Base-by-base conservation (phyloP, 1,140 invertebrate genomes). In the Cotesia chilonis region DNA sequence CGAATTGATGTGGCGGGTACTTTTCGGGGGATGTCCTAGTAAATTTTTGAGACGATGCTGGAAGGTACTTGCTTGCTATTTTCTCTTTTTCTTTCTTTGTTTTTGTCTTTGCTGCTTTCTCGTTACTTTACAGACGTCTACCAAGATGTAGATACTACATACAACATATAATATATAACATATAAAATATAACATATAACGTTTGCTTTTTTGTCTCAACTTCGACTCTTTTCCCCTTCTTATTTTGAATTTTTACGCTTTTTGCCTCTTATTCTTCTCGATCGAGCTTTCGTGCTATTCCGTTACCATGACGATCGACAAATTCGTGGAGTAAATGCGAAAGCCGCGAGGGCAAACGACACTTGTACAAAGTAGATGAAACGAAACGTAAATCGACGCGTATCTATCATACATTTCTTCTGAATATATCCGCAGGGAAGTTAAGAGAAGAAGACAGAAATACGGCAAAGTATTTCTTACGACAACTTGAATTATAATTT, bases 1-100 rank as follows among this genome's bases (percentile, higher is more conserved):
- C 12, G 51, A 65, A 72, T 72, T 67, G 63, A 72, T 72, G 70
- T 67, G 63, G 52, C 64, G 17, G 51, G 52, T 37, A 72, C 63
- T 72, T 71, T 72, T 73, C 55, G 41, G 36, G 28, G 4, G 54
- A 17, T 65, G 47, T 47, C 35, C 47, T 38, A 69, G 7, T 68
- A 65, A 68, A 68, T 73, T 73, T 67, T 65, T 36, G 54, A 69
- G 17, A 54, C 51, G 20, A 60, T 67, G 55, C 65, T 67, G 38
- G 63, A 52, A 10, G 14, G 37, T 12, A 61, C 41, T 66, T 66
- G 64, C 47, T 66, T 66, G n/a, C 14, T 47, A 38, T 47, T 14
- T 35, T 20, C 20, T 61, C 35, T 1, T 63, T 9, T 63, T 28
- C 28, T 35, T 41, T 37, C 28, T 12, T n/a, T 63, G 4, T 63